phyloP scores from a whole-genome alignment of 2,113 vertebrate species.

The Pycnonotus jocosus region DNA sequence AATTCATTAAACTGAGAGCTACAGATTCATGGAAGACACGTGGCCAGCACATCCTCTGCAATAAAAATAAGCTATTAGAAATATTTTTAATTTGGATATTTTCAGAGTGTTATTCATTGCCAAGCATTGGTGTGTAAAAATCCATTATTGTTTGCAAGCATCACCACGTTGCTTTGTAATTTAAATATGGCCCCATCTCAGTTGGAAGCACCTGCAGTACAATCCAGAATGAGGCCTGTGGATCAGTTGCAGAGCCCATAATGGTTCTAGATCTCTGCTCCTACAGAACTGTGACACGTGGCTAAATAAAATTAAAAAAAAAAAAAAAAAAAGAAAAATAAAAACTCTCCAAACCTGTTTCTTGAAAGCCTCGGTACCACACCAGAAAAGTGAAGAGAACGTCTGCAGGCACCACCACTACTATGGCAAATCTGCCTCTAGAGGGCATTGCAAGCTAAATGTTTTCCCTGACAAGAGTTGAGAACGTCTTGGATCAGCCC shows the following conservation, averaged over 20 bases:
- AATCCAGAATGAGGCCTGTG: background rate
- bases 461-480: background rate
- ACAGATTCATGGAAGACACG: accelerated
- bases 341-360: background rate
- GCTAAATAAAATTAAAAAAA: background rate
- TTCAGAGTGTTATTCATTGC: background rate
- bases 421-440: constrained; percentile 31
- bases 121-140: background rate
- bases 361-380: background rate
- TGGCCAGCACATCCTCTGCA: background rate
- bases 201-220: background rate
- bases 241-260: background rate
- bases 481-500: background rate
- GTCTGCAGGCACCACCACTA: background rate
- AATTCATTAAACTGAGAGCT: background rate
- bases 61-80: background rate
- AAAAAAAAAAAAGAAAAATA: accelerated
- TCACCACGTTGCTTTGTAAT: background rate
- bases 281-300: background rate
- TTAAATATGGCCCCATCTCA: background rate
- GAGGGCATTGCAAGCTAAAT: constrained; percentile 61
- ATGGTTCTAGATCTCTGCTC: background rate
- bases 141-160: background rate
- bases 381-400: background rate
- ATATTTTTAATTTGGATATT: background rate